Base-by-base conservation (phyloP, 2,113 vertebrate species). In the Lophius piscatorius region DNA sequence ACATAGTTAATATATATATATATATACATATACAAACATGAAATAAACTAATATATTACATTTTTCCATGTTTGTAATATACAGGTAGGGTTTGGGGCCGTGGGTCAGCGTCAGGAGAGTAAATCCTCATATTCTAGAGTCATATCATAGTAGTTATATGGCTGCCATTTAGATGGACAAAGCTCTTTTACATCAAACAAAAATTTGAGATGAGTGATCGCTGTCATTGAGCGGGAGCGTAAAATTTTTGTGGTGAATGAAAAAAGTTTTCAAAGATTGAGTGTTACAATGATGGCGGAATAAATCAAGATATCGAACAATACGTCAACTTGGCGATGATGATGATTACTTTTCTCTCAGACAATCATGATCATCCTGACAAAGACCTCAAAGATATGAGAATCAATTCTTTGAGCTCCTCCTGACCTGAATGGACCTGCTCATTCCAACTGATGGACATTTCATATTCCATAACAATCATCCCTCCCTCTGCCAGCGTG, bases 381-480 rank as follows among this genome's bases (percentile, higher is more conserved):
- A 28, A 60, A 12, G 57, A 41, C 11, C 44, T 9, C 1, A 2
- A 6, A 31, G 49, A 71, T 74, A 20, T 61, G 33, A 46, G 39
- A 70, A 64, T 52, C 60, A 67, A 42, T 70, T 35, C 39, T 24
- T 16, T 12, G 20, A 57, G 42, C 24, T 18, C 35, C 4, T 54
- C 48, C 33, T 24, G 8, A 50, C 51, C 68, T 26, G 44, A 52
- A 21, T 17, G 17, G n/a, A 28, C 29, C 1, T 36, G 39, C 54
- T 78, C 71, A 70, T 80, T 88, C 75, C 66, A 64, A 75, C 9
- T 45, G 67, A 84, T 74, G 14, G 58, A 80, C 74, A 70, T 74
- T 79, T 84, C 82, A 84, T 82, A 79, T 77, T 81, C 62, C 65
- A 85, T 86, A 85, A 81, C 76, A 70, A 80, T 85, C 72, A 84